Conservation (phyloP, 2,113 vertebrate genomes). For the Speoplatyrhinus poulsoni region DNA sequence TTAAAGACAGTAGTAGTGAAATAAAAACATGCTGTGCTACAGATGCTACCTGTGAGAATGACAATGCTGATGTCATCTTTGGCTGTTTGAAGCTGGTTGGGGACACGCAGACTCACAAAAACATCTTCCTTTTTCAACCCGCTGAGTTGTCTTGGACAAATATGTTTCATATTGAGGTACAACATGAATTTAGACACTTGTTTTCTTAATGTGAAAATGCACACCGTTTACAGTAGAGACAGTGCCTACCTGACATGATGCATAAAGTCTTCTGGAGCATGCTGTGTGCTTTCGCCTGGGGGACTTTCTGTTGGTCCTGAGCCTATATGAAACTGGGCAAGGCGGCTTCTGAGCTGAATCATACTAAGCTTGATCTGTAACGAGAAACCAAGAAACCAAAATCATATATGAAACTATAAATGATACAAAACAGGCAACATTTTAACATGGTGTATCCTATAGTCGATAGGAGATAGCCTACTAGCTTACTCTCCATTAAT, state of each 20-base stretch:
- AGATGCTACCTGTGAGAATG: conserved; percentile 68
- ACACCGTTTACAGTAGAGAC: background rate
- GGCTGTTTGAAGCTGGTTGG: conserved; percentile 53
- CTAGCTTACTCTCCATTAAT: too few relatives aligned
- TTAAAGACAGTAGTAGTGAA: background rate
- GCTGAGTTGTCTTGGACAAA: conserved; percentile 55
- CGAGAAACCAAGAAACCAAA: background rate
- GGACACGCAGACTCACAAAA: conserved; percentile 72
- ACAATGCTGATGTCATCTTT: conserved; percentile 76
- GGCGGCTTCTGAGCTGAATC: conserved; percentile 63
- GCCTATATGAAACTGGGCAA: conserved; percentile 53
- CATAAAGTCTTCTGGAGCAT: conserved; percentile 58
- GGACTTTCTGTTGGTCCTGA: conserved; percentile 38
- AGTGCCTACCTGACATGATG: conserved; percentile 55
- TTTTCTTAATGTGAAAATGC: conserved; percentile 4
- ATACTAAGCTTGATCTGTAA: conserved; percentile 42
- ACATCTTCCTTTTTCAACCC: conserved; percentile 72
- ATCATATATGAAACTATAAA: background rate
- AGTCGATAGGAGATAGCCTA: too few relatives aligned
- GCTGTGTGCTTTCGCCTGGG: conserved; percentile 19
- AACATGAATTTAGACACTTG: background rate
- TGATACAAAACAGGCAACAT: too few relatives aligned
- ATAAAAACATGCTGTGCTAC: background rate
- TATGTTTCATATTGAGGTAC: background rate
- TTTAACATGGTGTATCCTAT: too few relatives aligned